These are phyloP conservation scores for Mycetomoellerius zeteki DNA, from an alignment of 1,140 invertebrate species.

Conservation along the genomic window DNA sequence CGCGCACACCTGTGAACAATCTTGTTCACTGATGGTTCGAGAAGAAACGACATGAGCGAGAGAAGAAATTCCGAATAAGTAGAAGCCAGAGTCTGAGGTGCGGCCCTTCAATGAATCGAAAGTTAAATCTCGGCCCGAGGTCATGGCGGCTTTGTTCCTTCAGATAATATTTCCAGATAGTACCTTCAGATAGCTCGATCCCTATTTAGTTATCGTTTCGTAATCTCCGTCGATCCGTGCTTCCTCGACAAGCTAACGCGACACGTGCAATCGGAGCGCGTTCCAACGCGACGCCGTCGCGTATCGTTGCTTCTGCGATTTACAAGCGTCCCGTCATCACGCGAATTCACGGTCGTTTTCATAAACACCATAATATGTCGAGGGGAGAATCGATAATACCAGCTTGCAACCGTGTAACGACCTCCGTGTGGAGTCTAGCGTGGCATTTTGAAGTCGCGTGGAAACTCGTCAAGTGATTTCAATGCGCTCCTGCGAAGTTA, in stretches of 20 bases:
- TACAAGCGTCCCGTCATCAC: background rate
- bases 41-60: conserved; percentile 6
- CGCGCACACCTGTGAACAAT: conserved; percentile 23
- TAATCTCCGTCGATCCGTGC: background rate
- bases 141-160: conserved; percentile 47
- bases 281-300: background rate
- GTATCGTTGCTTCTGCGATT: background rate
- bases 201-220: background rate
- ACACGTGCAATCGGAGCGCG: conserved; percentile 12
- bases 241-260: background rate
- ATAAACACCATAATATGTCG: background rate
- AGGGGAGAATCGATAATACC: conserved; percentile 6
- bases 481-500: background rate
- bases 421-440: background rate
- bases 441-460: background rate
- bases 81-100: background rate
- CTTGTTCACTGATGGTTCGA: background rate
- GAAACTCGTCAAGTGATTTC: background rate
- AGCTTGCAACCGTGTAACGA: background rate
- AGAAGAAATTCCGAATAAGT: conserved; percentile 10
- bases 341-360: background rate
- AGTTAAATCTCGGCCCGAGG: conserved; percentile 60
- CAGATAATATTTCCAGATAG: conserved; percentile 11
- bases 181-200: background rate
- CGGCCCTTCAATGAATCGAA: conserved; percentile 61